Evolutionary conservation across 2,888 invertebrate species (phyloP).

Genomic region (Sinodicranocentrus sp.): DNA sequence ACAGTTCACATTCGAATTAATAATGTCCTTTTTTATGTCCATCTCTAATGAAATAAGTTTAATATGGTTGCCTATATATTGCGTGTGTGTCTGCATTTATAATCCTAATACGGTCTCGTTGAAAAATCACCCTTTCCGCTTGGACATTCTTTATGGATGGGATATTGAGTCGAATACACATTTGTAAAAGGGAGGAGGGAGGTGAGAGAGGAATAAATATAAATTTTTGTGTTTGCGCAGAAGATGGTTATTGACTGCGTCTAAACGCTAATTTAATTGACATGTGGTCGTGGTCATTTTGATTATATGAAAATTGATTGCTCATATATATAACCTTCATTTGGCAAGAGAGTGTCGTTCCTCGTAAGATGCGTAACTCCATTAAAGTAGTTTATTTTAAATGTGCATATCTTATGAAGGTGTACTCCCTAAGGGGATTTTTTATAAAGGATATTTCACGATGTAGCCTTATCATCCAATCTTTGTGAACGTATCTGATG

Average conservation of each 20-base stretch:
- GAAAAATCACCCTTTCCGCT: conserved; percentile 13
- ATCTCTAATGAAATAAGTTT: conserved; percentile 30
- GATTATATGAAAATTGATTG: conserved; percentile 53
- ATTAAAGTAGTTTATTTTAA: too few species aligned
- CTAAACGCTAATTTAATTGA: conserved; percentile 58
- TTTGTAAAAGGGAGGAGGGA: too few species aligned
- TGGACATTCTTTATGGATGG: neutral
- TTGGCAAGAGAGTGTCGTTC: too few species aligned
- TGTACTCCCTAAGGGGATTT: too few species aligned
- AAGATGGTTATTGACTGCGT: conserved; percentile 40
- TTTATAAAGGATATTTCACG: too few species aligned
- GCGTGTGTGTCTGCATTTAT: neutral
- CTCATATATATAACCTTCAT: neutral
- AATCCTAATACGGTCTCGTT: conserved; percentile 13
- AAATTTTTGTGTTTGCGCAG: conserved; percentile 28
- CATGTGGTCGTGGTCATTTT: conserved; percentile 56
- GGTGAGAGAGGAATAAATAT: too few species aligned
- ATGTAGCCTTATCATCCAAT: conserved; percentile 13
- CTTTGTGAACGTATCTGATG: conserved; percentile 14
- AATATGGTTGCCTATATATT: neutral
- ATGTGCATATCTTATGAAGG: too few species aligned
- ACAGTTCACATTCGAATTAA: conserved; percentile 4
- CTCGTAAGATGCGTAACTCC: too few species aligned
- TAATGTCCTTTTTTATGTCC: conserved; percentile 16
- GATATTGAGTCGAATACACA: neutral